A percentile compares a stretch with the other conserved stretches of the same genome.
Conservation (phyloP, 92 coral and sea anemone species). For the Galaxea fascicularis region DNA sequence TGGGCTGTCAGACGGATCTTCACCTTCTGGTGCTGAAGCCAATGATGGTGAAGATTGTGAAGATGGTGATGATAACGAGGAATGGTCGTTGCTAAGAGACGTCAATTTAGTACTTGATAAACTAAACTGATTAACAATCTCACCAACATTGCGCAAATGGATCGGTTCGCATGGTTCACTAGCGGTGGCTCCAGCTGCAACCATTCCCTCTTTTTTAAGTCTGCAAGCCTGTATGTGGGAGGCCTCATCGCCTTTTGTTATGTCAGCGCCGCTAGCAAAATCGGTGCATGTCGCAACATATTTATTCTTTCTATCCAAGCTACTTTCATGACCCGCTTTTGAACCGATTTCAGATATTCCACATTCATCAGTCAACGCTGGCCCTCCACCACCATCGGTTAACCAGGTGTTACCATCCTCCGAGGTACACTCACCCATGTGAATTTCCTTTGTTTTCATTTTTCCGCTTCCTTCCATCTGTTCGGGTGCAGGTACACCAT, state of each 20-base stretch:
- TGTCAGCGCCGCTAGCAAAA: neutral
- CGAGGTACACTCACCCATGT: neutral
- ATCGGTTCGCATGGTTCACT: neutral
- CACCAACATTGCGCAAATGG: neutral
- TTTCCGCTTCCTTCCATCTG: constrained; percentile 1
- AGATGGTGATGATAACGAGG: neutral
- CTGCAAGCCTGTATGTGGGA: neutral
- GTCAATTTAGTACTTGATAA: neutral
- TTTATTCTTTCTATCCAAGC: neutral
- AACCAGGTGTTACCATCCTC: neutral
- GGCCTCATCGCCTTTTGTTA: neutral
- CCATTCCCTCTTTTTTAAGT: neutral
- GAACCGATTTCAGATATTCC: neutral
- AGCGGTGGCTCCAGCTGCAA: neutral
- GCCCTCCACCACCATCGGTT: neutral
- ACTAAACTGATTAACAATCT: neutral
- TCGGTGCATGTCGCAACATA: neutral
- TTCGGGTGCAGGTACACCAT: neutral
- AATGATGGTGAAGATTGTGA: neutral
- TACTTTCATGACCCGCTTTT: neutral
- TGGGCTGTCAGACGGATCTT: neutral
- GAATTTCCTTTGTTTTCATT: neutral
- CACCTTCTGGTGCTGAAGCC: neutral
- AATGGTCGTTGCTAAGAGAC: neutral
- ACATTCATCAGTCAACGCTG: neutral